Base-by-base conservation (phyloP, 2,888 invertebrate genomes). In the Mycogona germanica region DNA sequence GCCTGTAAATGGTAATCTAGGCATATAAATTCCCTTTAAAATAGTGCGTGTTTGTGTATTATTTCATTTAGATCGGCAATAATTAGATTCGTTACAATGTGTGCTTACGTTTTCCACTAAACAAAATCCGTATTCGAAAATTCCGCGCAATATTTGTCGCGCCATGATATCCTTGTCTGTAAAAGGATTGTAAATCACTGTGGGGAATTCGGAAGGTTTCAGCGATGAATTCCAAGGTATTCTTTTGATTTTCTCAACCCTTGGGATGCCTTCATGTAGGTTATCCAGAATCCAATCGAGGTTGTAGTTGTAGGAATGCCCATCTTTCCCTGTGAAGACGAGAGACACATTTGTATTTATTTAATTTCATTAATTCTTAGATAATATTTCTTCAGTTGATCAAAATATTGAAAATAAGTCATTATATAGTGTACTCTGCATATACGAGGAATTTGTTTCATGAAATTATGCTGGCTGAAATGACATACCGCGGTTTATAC, bases 251-350 rank as follows among this genome's bases (percentile, higher is more conserved):
- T 48, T 35, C 12, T 23, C 12, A 23, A 19, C 17, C 14, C 30
- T 12, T n/a, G 37, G 32, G 37, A 21, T 32, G 26, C 48, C 48
- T 21, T 32, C 48, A 14, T 48, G 35, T 2, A 48, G 32, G 21
- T 48, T 48, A 21, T 28, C 28, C 14, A 48, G 21, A 35, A 48
- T 48, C 48, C 48, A 48, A 12, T 37, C 37, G 19, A 48, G 32
- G 2, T 48, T 37, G 23, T 48, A 48, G 7, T 17, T 48, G 48
- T 35, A 48, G 3, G 14, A 9, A 37, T 48, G 48, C 12, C 35
- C 48, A 32, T 48, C 48, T 21, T 17, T 14, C 48, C 48, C 48
- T 48, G 23, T 17, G 37, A 14, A 48, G 21, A 48, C 1, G 3
- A 42, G 25, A 6, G n/a, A 42, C n/a, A n/a, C n/a, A 23, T n/a